These are phyloP conservation scores for Spongilla lacustris DNA, from an alignment of 37 sponge, comb jelly and placozoan species.

Conservation along the genomic window DNA sequence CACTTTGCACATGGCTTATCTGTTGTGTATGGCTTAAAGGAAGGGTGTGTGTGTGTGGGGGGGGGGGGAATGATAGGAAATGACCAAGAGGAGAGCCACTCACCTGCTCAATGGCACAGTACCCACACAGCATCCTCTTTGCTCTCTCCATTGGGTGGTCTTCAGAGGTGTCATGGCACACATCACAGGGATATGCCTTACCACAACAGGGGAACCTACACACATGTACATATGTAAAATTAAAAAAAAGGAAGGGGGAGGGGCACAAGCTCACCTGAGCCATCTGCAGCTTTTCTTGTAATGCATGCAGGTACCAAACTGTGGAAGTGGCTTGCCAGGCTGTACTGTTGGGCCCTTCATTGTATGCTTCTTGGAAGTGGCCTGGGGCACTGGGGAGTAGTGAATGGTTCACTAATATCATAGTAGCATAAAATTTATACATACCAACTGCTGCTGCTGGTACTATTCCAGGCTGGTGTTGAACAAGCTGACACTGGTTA, in stretches of 20 bases:
- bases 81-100: too few species aligned
- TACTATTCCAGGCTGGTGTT: conserved; percentile 34
- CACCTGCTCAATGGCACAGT: conserved; percentile 83
- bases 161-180: conserved; percentile 76
- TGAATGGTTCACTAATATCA: too few species aligned
- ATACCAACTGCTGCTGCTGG: background rate
- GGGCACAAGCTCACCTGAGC: conserved; percentile 66
- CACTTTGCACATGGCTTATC: conserved; percentile 58
- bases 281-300: conserved; percentile 87
- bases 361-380: background rate
- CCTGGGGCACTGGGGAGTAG: too few species aligned
- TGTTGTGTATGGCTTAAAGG: conserved; percentile 45
- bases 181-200: conserved; percentile 81
- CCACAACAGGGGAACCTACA: conserved; percentile 85
- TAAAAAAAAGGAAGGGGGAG: background rate
- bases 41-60: background rate
- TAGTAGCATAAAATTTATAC: too few species aligned
- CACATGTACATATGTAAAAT: background rate
- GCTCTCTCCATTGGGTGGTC: conserved; percentile 81
- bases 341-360: conserved; percentile 2
- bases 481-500: conserved; percentile 38
- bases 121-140: conserved; percentile 87
- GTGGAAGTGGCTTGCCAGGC: conserved; percentile 74
- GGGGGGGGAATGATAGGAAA: too few species aligned
- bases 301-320: conserved; percentile 71